These are phyloP conservation scores for Pseudopodoces humilis DNA, from an alignment of 2,113 vertebrate species.

Conservation along the genomic window DNA sequence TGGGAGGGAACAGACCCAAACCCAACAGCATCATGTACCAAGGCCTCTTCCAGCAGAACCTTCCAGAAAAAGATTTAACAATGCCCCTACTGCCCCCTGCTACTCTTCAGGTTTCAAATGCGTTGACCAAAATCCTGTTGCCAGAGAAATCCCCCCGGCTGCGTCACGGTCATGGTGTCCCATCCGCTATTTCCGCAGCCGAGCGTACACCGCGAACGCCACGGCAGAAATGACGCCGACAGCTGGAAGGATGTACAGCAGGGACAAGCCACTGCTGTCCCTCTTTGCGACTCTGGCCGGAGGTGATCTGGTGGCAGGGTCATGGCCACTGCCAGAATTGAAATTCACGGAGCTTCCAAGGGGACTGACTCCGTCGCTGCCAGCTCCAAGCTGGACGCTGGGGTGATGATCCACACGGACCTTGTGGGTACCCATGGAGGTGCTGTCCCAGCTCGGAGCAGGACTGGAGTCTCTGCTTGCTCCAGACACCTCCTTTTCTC, in stretches of 20 bases:
- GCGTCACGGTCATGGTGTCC: accelerated
- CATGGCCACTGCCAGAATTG: accelerated
- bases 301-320: background rate
- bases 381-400: background rate
- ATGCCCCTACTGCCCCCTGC: accelerated
- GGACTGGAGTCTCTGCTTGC: background rate
- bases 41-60: slow-evolving; percentile 21
- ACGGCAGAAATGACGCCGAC: background rate
- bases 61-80: background rate
- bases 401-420: background rate
- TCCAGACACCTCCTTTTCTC: background rate
- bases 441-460: background rate
- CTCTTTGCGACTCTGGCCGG: accelerated
- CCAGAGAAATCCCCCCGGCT: background rate
- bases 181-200: background rate
- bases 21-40: background rate
- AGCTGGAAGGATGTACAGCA: background rate
- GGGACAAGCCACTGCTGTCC: background rate
- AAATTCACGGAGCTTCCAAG: background rate
- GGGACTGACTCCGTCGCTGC: accelerated
- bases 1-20: background rate
- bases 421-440: background rate
- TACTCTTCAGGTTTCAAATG: background rate
- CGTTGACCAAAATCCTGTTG: background rate
- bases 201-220: background rate